Percentiles rank a stretch among this genome's conserved stretches.
phyloP scores from a whole-genome alignment of 1,140 invertebrate genomes.

The Gonioctena quinquepunctata region DNA sequence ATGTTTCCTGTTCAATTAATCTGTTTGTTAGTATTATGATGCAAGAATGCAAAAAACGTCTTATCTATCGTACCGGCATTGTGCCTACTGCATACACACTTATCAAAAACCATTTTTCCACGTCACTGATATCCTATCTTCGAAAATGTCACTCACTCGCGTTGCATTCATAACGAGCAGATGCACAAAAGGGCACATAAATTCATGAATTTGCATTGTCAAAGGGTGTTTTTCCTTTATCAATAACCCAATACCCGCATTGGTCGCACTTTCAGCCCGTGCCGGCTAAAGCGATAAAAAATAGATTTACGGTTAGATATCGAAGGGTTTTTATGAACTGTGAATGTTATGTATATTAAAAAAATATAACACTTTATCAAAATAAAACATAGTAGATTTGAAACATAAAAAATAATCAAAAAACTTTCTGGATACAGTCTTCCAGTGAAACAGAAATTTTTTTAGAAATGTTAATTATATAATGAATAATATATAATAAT shows the following conservation, averaged over 20 bases:
- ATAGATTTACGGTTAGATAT: conserved; percentile 10
- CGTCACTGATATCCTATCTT: neutral
- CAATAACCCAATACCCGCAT: neutral
- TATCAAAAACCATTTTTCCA: too few species aligned
- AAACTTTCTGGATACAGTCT: too few species aligned
- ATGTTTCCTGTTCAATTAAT: too few species aligned
- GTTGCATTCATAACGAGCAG: neutral
- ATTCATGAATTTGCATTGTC: conserved; percentile 18
- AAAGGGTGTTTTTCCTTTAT: conserved; percentile 5
- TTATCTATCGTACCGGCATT: neutral
- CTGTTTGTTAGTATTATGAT: neutral
- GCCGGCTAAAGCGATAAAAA: neutral
- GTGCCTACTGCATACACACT: neutral
- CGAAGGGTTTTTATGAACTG: too few species aligned
- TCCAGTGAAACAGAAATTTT: too few species aligned
- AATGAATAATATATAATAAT: too few species aligned
- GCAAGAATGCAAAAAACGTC: too few species aligned
- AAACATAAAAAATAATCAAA: too few species aligned
- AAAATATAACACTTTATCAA: too few species aligned
- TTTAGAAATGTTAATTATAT: too few species aligned
- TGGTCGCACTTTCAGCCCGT: conserved; percentile 11
- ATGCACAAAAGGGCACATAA: conserved; percentile 9
- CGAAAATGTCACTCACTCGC: neutral
- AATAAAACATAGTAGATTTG: too few species aligned
- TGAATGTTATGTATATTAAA: too few species aligned